Conservation (phyloP, 2,888 invertebrate genomes). For the Polyommatus iphigenia region DNA sequence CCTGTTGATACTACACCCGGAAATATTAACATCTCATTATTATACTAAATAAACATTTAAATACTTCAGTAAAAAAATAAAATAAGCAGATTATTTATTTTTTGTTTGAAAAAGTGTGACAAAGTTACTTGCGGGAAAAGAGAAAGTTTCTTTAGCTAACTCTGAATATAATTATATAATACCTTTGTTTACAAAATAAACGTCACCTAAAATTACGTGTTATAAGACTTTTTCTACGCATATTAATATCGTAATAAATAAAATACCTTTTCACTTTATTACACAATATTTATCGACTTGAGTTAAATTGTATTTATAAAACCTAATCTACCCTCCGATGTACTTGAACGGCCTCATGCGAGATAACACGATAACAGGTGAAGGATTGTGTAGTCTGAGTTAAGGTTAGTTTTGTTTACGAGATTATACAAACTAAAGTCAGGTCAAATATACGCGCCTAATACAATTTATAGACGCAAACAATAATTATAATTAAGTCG, state of each 20-base stretch:
- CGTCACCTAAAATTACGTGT: too few relatives aligned
- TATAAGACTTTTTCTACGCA: too few relatives aligned
- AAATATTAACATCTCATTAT: constrained; percentile 4
- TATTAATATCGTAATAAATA: too few relatives aligned
- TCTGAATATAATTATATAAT: background rate
- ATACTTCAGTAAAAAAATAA: background rate
- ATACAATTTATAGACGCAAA: too few relatives aligned
- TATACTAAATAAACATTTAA: background rate
- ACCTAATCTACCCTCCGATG: background rate
- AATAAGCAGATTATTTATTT: background rate
- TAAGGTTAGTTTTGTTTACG: constrained; percentile 1
- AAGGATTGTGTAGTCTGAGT: background rate
- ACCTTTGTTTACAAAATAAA: background rate
- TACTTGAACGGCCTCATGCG: constrained; percentile 4
- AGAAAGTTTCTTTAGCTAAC: background rate
- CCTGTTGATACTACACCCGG: constrained; percentile 46
- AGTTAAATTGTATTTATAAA: background rate
- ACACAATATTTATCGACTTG: background rate
- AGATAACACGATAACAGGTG: constrained; percentile 19
- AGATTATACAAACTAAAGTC: background rate
- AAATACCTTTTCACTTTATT: too few relatives aligned
- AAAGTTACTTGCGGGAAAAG: background rate
- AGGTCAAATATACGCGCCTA: too few relatives aligned
- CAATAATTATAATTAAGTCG: too few relatives aligned
- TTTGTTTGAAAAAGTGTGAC: background rate